Percentiles rank a stretch among this genome's conserved stretches.
These are phyloP conservation scores for Tupiocoris notatus DNA, from an alignment of 2,888 invertebrate genomes.

Conservation along the genomic window DNA sequence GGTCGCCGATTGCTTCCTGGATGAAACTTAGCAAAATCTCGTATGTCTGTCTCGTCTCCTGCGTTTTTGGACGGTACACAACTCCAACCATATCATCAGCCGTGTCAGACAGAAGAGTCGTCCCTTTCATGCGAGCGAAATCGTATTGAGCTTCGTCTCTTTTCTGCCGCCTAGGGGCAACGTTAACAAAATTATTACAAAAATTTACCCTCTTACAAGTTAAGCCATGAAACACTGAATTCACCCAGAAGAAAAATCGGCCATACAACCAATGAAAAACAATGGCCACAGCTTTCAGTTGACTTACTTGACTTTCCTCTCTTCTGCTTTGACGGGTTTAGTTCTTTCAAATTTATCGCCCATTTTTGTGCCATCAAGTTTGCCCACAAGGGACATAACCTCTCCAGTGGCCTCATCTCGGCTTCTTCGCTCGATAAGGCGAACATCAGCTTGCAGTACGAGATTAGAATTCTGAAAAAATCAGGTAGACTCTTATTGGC, in stretches of 20 bases:
- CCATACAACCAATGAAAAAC: no score
- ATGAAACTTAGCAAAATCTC: conserved; percentile 94
- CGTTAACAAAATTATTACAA: background rate
- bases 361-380: conserved; percentile 88
- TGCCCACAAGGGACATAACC: conserved; percentile 91
- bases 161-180: conserved; percentile 70
- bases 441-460: conserved; percentile 97
- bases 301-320: conserved; percentile 86
- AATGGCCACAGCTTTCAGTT: no score
- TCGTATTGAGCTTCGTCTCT: conserved; percentile 92
- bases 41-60: conserved; percentile 96
- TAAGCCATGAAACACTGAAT: no score
- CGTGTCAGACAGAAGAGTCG: conserved; percentile 79
- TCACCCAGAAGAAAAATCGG: no score
- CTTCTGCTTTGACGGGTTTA: conserved; percentile 90
- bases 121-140: conserved; percentile 84
- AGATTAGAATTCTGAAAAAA: conserved; percentile 91
- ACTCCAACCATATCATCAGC: conserved; percentile 93
- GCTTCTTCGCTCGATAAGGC: conserved; percentile 91
- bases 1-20: conserved; percentile 94
- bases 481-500: no score
- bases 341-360: conserved; percentile 92
- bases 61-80: conserved; percentile 92
- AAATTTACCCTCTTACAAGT: no score
- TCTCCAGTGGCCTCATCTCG: conserved; percentile 99